phyloP scores from a whole-genome alignment of 1,140 invertebrate species.

The Drosophila chauvacae region DNA sequence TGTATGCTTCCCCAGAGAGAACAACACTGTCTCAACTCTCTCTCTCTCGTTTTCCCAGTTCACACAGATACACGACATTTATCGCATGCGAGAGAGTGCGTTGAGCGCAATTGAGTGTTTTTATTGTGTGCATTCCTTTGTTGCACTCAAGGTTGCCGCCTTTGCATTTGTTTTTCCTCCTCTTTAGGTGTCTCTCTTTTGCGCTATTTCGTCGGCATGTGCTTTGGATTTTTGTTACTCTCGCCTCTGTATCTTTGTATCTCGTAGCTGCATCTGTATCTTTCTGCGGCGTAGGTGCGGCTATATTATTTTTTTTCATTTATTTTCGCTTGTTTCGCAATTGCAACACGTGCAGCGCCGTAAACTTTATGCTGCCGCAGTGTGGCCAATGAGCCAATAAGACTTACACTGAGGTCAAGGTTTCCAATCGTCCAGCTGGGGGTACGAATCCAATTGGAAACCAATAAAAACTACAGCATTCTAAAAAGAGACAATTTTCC shows the following conservation, averaged over 20 bases:
- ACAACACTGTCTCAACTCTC: background rate
- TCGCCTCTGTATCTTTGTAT: constrained; percentile 18
- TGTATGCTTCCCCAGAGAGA: constrained; percentile 1
- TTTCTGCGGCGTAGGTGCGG: constrained; percentile 51
- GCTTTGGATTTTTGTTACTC: constrained; percentile 28
- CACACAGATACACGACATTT: constrained; percentile 67
- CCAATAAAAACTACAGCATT: constrained; percentile 8
- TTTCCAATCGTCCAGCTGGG: constrained; percentile 10
- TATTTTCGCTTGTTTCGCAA: constrained; percentile 6
- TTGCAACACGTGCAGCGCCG: constrained; percentile 48
- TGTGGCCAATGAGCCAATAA: constrained; percentile 36
- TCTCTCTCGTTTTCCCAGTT: constrained; percentile 1
- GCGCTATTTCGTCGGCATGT: constrained; percentile 31
- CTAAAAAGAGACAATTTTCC: background rate
- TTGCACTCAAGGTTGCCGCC: constrained; percentile 61
- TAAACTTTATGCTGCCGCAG: constrained; percentile 28
- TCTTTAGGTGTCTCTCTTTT: background rate
- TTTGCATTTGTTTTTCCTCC: constrained; percentile 52
- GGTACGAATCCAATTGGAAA: constrained; percentile 21
- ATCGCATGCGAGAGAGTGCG: constrained; percentile 68
- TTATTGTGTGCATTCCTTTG: constrained; percentile 17
- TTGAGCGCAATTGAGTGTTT: constrained; percentile 14
- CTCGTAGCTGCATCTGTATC: constrained; percentile 31
- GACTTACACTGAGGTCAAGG: constrained; percentile 40
- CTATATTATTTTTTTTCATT: constrained; percentile 4